Evolutionary conservation across 2,113 vertebrate species (phyloP).

Genomic region (Python bivittatus): DNA sequence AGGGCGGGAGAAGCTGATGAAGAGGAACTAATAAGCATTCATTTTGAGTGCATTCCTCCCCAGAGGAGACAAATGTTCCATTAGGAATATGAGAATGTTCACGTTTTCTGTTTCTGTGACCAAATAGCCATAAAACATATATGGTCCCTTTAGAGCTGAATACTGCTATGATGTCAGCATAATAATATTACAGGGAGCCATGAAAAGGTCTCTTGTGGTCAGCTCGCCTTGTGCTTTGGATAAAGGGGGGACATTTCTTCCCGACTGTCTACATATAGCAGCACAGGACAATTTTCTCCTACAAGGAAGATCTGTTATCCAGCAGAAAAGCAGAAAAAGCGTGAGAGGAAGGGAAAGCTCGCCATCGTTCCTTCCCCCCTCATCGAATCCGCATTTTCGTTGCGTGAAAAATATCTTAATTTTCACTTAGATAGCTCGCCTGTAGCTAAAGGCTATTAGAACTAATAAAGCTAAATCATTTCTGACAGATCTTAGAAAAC

Average conservation of each 20-base stretch:
- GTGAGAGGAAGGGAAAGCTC: constrained; percentile 37
- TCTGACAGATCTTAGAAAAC: constrained; percentile 80
- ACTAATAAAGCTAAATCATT: constrained; percentile 83
- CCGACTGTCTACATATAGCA: neutral
- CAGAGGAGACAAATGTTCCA: constrained; percentile 8
- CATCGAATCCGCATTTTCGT: constrained; percentile 67
- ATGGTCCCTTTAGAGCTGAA: neutral
- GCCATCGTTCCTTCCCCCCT: neutral
- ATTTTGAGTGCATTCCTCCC: constrained; percentile 9
- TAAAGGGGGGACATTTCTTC: constrained; percentile 22
- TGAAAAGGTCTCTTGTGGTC: constrained; percentile 16
- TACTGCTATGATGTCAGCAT: neutral
- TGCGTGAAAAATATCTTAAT: constrained; percentile 80
- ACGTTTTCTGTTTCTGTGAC: neutral
- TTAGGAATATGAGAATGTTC: constrained; percentile 15
- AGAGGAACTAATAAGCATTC: constrained; percentile 11
- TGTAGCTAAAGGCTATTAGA: constrained; percentile 79
- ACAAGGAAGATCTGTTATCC: constrained; percentile 24
- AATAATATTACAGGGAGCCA: neutral
- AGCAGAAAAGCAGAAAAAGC: constrained; percentile 21
- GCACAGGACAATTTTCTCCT: constrained; percentile 27
- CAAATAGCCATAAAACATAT: neutral
- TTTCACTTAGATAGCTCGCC: constrained; percentile 78
- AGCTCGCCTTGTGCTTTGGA: constrained; percentile 20
- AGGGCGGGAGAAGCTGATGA: neutral